Evolutionary conservation across 2,888 invertebrate species (phyloP).

Genomic region (Macrophya annulata): DNA sequence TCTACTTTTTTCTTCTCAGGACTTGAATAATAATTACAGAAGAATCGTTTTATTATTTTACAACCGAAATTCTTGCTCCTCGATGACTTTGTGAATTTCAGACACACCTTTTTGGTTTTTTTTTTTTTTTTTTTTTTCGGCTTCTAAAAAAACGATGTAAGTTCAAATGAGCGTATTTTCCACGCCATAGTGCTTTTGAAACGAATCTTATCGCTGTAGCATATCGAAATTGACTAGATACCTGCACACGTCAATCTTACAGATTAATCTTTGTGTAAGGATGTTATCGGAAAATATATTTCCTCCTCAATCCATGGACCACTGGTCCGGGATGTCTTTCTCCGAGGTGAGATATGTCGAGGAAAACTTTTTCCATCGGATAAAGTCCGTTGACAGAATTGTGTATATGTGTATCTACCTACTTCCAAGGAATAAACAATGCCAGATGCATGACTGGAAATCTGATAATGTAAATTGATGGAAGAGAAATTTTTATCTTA

Average conservation of each 20-base stretch:
- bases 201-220: too few relatives aligned
- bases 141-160: too few relatives aligned
- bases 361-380: neutral
- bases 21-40: neutral
- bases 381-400: neutral
- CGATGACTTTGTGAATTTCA: too few relatives aligned
- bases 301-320: neutral
- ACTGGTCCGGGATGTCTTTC: neutral
- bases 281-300: neutral
- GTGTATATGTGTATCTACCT: neutral
- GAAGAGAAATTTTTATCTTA: neutral
- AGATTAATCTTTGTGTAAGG: neutral
- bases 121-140: too few relatives aligned
- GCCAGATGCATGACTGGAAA: neutral
- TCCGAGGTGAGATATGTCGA: neutral
- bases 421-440: neutral
- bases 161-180: too few relatives aligned
- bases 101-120: too few relatives aligned
- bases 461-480: neutral
- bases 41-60: neutral
- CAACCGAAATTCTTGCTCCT: neutral
- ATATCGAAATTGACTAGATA: too few relatives aligned
- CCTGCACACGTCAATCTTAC: neutral
- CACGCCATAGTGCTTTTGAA: too few relatives aligned
- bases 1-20: neutral